A percentile compares a stretch with the other conserved stretches of the same genome.
Conservation (phyloP, 2,888 invertebrate genomes). For the Alloplasta piceator region DNA sequence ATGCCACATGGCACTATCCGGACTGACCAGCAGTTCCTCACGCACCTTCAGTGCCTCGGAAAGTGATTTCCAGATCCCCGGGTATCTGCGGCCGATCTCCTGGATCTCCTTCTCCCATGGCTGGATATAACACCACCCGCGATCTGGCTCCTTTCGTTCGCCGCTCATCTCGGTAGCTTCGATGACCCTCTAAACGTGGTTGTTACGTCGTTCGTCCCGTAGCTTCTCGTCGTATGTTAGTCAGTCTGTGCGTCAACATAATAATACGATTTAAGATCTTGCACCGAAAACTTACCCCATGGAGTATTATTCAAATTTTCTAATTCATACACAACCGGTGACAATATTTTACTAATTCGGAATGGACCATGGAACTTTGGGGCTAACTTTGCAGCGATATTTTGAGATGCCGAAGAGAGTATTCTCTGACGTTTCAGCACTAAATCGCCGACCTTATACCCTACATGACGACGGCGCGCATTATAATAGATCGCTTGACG, state of each 20-base stretch:
- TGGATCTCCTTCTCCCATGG: conserved; percentile 26
- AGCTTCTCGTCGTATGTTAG: too few species aligned
- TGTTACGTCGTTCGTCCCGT: conserved; percentile 59
- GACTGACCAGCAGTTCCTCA: neutral
- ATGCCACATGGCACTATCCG: neutral
- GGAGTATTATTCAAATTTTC: neutral
- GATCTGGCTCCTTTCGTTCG: conserved; percentile 66
- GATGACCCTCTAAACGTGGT: neutral
- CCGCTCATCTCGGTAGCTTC: conserved; percentile 61
- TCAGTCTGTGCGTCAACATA: neutral
- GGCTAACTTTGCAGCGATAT: conserved; percentile 12
- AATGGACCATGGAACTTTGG: conserved; percentile 9
- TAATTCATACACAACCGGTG: conserved; percentile 3
- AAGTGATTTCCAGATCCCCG: neutral
- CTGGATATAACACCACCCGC: conserved; percentile 63
- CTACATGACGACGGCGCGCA: neutral
- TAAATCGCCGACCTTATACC: neutral
- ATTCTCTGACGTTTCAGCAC: neutral
- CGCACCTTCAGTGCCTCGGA: conserved; percentile 47
- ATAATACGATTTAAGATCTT: neutral
- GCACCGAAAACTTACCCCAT: neutral
- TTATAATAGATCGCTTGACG: neutral
- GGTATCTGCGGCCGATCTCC: neutral
- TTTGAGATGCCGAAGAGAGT: too few species aligned
- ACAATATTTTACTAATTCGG: neutral